phyloP scores from a whole-genome alignment of 2,888 invertebrate species.

The Epistrophe eligans region DNA sequence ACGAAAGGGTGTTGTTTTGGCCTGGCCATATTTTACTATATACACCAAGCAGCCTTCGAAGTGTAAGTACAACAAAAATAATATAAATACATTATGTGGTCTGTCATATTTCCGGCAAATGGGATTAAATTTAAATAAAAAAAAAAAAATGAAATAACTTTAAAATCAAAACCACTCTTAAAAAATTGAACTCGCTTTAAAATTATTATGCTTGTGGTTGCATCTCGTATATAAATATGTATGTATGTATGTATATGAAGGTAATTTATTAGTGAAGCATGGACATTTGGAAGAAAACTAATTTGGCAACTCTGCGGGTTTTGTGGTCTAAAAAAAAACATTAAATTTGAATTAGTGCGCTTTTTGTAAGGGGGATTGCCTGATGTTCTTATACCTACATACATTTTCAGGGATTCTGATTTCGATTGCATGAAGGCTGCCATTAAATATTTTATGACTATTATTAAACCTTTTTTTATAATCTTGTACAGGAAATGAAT shows the following conservation, averaged over 20 bases:
- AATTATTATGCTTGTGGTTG: conserved; percentile 23
- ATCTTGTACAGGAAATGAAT: neutral
- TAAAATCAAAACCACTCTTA: conserved; percentile 27
- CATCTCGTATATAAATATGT: neutral
- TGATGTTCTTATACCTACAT: neutral
- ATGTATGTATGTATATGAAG: no score
- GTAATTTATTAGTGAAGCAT: neutral
- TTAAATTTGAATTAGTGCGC: neutral
- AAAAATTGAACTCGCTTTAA: conserved; percentile 26
- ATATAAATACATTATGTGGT: neutral
- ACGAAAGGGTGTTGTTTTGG: neutral
- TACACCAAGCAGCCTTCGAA: conserved; percentile 14
- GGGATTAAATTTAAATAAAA: conserved; percentile 3
- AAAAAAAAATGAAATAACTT: conserved; percentile 4
- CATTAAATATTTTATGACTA: conserved; percentile 8
- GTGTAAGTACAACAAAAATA: conserved; percentile 10
- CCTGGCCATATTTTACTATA: conserved; percentile 10
- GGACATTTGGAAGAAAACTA: conserved; percentile 3
- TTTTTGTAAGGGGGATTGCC: neutral
- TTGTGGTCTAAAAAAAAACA: neutral
- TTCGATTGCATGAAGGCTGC: neutral
- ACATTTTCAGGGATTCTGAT: neutral
- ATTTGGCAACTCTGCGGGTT: conserved; percentile 30
- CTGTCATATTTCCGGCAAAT: conserved; percentile 14
- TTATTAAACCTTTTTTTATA: neutral